A percentile compares a stretch with the other conserved stretches of the same genome.
Conservation (phyloP, 2,888 invertebrate species). For the Volucella bombylans region DNA sequence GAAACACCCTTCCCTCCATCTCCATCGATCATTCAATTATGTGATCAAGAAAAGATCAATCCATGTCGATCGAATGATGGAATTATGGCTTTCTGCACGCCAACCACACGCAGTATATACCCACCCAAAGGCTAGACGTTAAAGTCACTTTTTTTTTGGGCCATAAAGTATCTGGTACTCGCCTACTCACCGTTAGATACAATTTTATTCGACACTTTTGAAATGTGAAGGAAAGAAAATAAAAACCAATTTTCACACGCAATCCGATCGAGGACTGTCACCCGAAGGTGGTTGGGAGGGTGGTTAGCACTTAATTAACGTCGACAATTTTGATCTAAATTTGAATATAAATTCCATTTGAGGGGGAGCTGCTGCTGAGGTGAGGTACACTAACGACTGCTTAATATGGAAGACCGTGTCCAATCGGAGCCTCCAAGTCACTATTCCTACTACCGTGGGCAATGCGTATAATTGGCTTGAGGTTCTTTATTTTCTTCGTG, state of each 20-base stretch:
- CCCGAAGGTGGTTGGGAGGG: neutral
- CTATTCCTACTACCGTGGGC: conserved; percentile 13
- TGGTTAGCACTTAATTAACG: conserved; percentile 44
- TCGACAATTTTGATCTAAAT: conserved; percentile 52
- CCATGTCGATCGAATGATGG: conserved; percentile 52
- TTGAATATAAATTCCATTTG: conserved; percentile 21
- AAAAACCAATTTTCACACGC: conserved; percentile 36
- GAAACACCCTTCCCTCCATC: neutral
- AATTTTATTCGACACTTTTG: conserved; percentile 61
- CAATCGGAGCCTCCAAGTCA: neutral
- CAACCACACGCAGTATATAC: conserved; percentile 42
- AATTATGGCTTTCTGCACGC: conserved; percentile 67
- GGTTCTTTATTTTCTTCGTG: neutral
- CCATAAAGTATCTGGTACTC: conserved; percentile 11
- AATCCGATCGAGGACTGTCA: conserved; percentile 24
- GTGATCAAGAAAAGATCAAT: conserved; percentile 56
- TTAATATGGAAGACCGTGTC: conserved; percentile 18
- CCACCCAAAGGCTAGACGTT: conserved; percentile 28
- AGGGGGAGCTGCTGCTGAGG: conserved; percentile 7
- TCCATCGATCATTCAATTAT: conserved; percentile 48
- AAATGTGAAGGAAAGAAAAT: conserved; percentile 10
- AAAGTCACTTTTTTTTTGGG: neutral
- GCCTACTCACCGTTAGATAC: conserved; percentile 28
- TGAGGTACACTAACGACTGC: conserved; percentile 12
- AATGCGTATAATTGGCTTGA: conserved; percentile 38